These are phyloP conservation scores for Elegia similella DNA, from an alignment of 2,888 invertebrate species.

Conservation along the genomic window DNA sequence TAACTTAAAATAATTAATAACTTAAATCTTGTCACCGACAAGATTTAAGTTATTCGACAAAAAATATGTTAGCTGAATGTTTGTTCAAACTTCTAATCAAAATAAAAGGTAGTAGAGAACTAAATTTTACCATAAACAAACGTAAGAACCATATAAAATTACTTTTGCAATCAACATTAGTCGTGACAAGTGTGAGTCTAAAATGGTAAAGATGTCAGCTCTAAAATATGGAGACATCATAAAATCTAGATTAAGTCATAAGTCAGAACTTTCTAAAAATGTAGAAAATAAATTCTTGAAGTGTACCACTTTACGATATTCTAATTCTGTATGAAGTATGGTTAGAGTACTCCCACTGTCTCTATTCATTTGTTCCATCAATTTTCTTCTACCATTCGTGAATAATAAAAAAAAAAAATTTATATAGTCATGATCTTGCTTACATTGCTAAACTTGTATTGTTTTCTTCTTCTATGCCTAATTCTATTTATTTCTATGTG, in stretches of 20 bases:
- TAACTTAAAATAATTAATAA: too few species aligned
- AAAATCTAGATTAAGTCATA: conserved; percentile 14
- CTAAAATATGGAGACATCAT: conserved; percentile 3
- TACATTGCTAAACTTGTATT: too few species aligned
- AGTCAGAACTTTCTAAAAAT: conserved; percentile 12
- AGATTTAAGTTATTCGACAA: neutral
- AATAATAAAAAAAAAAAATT: neutral
- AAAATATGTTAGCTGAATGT: neutral
- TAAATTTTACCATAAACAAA: neutral
- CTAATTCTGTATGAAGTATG: neutral
- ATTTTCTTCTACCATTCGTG: neutral
- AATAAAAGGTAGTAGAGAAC: neutral
- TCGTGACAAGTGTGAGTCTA: neutral
- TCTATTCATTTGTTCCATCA: neutral
- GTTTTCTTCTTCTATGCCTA: too few species aligned
- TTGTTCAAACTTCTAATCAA: neutral
- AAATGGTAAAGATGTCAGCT: neutral
- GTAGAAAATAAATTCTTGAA: conserved; percentile 8
- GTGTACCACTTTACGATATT: conserved; percentile 3
- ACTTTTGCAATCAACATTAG: neutral
- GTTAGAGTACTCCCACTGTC: neutral
- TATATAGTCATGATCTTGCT: too few species aligned
- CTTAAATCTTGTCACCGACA: too few species aligned
- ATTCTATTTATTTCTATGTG: too few species aligned
- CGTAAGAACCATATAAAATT: neutral